Percentiles rank a stretch among this genome's conserved stretches.
phyloP scores from a whole-genome alignment of 2,888 invertebrate genomes.

The Pachydiplax longipennis region DNA sequence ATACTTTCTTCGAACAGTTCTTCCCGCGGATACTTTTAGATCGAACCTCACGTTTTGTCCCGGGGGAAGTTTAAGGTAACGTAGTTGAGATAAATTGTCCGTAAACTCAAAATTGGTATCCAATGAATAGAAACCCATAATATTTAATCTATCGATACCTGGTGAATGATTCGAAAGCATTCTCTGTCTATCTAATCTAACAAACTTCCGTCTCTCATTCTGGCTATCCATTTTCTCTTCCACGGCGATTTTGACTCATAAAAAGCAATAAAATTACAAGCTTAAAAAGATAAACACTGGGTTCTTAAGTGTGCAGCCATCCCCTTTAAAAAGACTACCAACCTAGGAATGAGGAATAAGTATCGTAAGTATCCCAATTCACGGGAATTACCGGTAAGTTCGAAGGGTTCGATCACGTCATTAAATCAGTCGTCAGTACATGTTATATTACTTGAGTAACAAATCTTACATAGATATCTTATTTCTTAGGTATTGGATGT shows the following conservation, averaged over 20 bases:
- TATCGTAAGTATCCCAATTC: no score
- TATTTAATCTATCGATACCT: neutral
- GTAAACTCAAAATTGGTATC: constrained; percentile 58
- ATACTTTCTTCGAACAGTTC: constrained; percentile 56
- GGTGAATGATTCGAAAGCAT: neutral
- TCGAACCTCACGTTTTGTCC: constrained; percentile 59
- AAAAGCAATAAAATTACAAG: no score
- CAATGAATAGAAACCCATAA: constrained; percentile 52
- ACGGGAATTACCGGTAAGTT: no score
- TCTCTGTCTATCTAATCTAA: neutral
- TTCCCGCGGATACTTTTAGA: constrained; percentile 61
- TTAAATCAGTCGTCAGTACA: no score
- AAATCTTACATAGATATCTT: no score
- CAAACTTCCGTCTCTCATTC: neutral
- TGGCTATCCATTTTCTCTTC: neutral
- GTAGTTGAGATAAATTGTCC: constrained; percentile 60
- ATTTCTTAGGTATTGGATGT: no score
- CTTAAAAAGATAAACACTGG: no score
- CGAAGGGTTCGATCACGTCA: no score
- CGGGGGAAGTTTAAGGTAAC: constrained; percentile 61
- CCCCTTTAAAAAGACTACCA: no score
- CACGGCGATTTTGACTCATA: neutral
- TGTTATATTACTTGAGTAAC: no score
- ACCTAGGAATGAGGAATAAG: no score
- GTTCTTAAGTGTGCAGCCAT: no score